These are phyloP conservation scores for Lucinisca nassula DNA, from an alignment of 2,888 invertebrate genomes.

Conservation along the genomic window DNA sequence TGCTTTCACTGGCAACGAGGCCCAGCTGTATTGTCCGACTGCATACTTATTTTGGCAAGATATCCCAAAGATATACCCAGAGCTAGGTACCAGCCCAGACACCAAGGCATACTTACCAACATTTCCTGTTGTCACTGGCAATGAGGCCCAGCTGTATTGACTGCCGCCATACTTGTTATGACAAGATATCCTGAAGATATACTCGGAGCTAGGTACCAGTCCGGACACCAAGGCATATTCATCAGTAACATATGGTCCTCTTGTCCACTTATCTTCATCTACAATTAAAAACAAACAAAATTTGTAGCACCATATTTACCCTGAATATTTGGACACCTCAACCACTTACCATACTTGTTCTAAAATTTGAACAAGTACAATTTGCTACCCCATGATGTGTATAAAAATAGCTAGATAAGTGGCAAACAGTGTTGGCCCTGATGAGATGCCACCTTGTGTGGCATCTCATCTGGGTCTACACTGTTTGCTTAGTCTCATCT, in stretches of 20 bases:
- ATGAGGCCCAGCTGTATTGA: slow-evolving; percentile 95
- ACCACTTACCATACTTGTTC: too few species aligned
- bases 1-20: slow-evolving; percentile 93
- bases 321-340: too few species aligned
- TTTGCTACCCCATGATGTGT: too few species aligned
- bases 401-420: too few species aligned
- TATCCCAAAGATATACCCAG: too few species aligned
- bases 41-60: slow-evolving; percentile 97
- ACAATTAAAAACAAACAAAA: slow-evolving; percentile 24
- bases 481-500: too few species aligned
- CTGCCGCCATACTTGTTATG: slow-evolving; percentile 98
- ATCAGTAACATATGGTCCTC: slow-evolving; percentile 95
- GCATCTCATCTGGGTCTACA: too few species aligned
- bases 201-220: slow-evolving; percentile 93
- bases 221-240: slow-evolving; percentile 96
- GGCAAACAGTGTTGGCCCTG: too few species aligned
- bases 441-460: too few species aligned
- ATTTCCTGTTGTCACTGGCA: slow-evolving; percentile 91
- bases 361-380: too few species aligned
- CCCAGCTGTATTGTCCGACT: slow-evolving; percentile 96
- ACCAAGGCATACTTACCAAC: slow-evolving; percentile 91
- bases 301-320: too few species aligned
- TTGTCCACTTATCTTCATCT: slow-evolving; percentile 94
- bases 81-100: slow-evolving; percentile 93
- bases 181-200: slow-evolving; percentile 96